Evolutionary conservation across 2,113 vertebrate species (phyloP), one percentile per base, ranked within the genome.

Genomic region (Eolophus roseicapilla): DNA sequence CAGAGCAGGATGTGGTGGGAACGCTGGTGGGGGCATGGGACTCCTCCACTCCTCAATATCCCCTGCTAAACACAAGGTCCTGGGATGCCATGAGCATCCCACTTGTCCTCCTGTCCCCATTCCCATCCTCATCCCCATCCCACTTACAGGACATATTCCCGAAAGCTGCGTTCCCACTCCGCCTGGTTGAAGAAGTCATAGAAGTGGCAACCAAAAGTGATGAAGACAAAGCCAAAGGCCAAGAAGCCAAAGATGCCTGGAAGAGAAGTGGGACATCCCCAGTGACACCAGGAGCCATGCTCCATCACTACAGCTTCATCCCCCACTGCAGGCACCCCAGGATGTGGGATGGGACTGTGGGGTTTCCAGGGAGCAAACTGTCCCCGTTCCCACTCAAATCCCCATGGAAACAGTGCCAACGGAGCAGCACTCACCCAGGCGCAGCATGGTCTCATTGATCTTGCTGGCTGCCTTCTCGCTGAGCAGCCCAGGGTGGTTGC

Each of bases 101-200:
- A 0, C 21, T 24, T 2, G 0, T 49, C 27, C 46, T 46, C 83
- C n/a, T 2, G 0, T 29, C 65, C 44, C 21, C 2, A 2, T 4
- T 37, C 74, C 67, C 0, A 1, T 68, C 17, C 43, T 59, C 1
- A 6, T 3, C 43, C 67, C 52, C 0, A 2, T 65, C 21, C 44
- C 69, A 98, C 99, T 98, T 97, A 99, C 99, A 99, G 96, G 53
- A 99, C 99, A 5, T 99, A 99, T 97, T 99, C 99, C 94, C 99
- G 98, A 97, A 99, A 99, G 98, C 99, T 99, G 55, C 98, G 98
- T 93, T 99, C 99, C 99, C 99, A 99, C 84, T 99, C 99, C 0
- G 99, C 99, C 97, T 99, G 99, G 98, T 99, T 99, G 98, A 99
- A 99, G 98, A 99, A 99, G 97, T 99, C 99, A 3, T 99, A 99